Evolutionary conservation across 2,797 vertebrate species (phyloP).

Genomic region (Acanthurus tractus): DNA sequence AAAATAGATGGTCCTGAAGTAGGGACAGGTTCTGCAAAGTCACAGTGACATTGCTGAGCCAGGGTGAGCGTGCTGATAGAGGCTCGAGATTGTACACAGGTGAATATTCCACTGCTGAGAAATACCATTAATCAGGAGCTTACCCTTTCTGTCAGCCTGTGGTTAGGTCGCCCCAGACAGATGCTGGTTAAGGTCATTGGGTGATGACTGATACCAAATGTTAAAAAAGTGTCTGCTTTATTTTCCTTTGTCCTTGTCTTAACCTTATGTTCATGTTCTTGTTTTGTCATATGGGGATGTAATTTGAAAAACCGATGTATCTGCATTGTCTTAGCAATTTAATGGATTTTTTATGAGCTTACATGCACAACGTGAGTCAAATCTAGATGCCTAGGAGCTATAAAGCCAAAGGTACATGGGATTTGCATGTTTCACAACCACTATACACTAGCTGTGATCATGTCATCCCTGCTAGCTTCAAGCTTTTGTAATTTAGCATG

Average conservation of each 20-base stretch:
- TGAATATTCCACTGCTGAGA: conserved; percentile 65
- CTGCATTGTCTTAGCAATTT: background rate
- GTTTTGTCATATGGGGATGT: background rate
- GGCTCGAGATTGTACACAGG: conserved; percentile 57
- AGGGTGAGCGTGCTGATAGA: conserved; percentile 50
- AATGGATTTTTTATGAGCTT: background rate
- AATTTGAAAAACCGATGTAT: background rate
- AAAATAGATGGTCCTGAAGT: conserved; percentile 59
- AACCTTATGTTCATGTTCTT: background rate
- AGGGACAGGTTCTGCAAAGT: conserved; percentile 69
- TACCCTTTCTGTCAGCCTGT: conserved; percentile 66
- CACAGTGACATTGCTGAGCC: conserved; percentile 62
- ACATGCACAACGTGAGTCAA: background rate
- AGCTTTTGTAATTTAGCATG: conserved; percentile 33
- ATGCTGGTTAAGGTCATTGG: conserved; percentile 54
- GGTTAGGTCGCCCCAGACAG: conserved; percentile 30
- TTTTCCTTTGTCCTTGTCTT: conserved; percentile 3
- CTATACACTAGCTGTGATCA: conserved; percentile 10
- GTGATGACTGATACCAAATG: conserved; percentile 54
- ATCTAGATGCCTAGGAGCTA: conserved; percentile 9
- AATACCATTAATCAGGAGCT: conserved; percentile 71
- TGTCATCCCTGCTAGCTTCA: conserved; percentile 14
- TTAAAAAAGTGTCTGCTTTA: conserved; percentile 12
- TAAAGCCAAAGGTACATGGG: background rate
- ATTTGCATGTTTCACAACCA: conserved; percentile 12